Evolutionary conservation across 2,888 invertebrate species (phyloP), one percentile per base, ranked within the genome.

Genomic region (Agrochola macilenta): DNA sequence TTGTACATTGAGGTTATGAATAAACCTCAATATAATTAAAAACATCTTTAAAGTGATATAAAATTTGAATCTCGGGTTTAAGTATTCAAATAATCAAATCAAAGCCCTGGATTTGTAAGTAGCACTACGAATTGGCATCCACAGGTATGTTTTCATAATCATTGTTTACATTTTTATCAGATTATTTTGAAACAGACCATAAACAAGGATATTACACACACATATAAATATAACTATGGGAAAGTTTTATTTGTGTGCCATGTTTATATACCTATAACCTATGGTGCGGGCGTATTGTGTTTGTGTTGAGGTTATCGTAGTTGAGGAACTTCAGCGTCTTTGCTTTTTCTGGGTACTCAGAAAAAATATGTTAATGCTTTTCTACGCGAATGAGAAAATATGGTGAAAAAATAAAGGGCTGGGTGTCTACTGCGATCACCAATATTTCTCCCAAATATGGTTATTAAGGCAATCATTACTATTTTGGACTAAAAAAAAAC

Each of bases 221-320:
- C 5, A 74, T 12, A 58, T 7, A 23, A 11, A 60, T 8, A 68
- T 57, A 64, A 61, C n/a, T 75, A 63, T 82, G 69, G 78, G 86
- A 85, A 82, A 74, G 52, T 66, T 70, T 23, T n/a, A 46, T 65
- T n/a, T 60, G 54, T 78, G 61, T 11, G 61, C 30, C 11, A 4
- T 35, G n/a, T 68, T 30, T 14, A 43, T 23, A 39, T 23, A 68
- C 2, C 4, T 11, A 23, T 20, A 52, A 46, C 46, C 14, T 17
- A 52, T 23, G 12, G 8, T 30, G 46, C 46, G 5, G 11, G 17
- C 20, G 12, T 20, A 8, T 46, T 7, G 12, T 69, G 35, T 52
- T 20, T 54, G 52, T 5, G 9, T 26, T 72, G 23, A 5, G 35
- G 79, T 57, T 46, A 54, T 46, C 26, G 1, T 65, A 26, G 58